Conservation (phyloP, 1,140 invertebrate species). For the Ceratina australensis region DNA sequence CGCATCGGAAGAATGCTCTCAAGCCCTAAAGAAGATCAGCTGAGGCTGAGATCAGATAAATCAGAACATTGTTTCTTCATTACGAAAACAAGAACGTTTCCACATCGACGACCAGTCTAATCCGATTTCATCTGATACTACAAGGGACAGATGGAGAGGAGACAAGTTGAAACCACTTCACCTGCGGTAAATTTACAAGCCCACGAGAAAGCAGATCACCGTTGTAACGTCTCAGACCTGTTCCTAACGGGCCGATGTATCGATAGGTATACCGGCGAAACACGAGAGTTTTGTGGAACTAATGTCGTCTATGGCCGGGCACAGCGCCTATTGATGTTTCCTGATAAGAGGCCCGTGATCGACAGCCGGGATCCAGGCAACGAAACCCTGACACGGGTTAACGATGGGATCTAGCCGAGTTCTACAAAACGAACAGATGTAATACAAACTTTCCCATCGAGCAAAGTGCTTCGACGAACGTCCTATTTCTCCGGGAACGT, state of each 20-base stretch:
- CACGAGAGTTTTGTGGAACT: slow-evolving; percentile 4
- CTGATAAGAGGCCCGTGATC: slow-evolving; percentile 20
- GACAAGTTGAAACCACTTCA: not conserved
- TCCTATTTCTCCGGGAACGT: not conserved
- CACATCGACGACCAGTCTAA: not conserved
- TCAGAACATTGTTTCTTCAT: not conserved
- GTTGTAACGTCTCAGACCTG: not conserved
- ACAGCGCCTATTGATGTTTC: slow-evolving; percentile 4
- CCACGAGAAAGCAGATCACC: not conserved
- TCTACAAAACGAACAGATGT: slow-evolving; percentile 13
- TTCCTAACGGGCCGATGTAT: slow-evolving; percentile 11
- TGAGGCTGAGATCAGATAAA: too few relatives aligned
- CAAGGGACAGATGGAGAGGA: too few relatives aligned
- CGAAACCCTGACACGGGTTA: not conserved
- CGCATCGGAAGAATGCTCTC: too few relatives aligned
- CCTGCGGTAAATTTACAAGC: not conserved
- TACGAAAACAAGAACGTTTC: not conserved
- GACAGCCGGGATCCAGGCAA: not conserved
- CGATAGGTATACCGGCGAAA: not conserved
- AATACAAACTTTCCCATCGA: not conserved
- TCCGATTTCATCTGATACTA: not conserved
- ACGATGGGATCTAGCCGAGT: not conserved
- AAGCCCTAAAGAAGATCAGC: too few relatives aligned
- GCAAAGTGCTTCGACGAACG: not conserved
- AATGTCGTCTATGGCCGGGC: not conserved